Evolutionary conservation across 2,113 vertebrate species (phyloP), one percentile per base, ranked within the genome.

Genomic region (Falco punctatus): DNA sequence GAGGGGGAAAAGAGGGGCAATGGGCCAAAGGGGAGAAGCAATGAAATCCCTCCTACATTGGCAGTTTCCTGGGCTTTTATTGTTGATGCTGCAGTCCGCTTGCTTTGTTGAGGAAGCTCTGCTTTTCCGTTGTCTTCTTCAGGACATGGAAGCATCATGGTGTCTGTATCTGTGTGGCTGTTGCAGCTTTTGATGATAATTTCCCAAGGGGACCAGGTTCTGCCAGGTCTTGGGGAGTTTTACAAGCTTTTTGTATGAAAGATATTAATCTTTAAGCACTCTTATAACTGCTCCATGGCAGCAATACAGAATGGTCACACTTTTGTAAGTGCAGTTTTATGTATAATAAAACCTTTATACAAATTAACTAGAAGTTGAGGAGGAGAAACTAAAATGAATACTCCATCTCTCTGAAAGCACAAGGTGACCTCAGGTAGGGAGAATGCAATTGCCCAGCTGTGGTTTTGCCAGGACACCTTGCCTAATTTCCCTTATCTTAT

Each of bases 121-220:
- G 62, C 22, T 86, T 75, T 61, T 84, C 73, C 73, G 27, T 23
- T 2, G 1, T 32, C 70, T 92, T 48, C 30, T 21, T 15, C 0
- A 1, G 62, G 27, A 44, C 0, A 0, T 27, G 32, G 52, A 91
- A 72, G 35, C 19, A 46, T 17, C 17, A 9, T 0, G 0, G 11
- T 30, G 17, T 72, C 35, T 61, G 12, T 35, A 26, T 35, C 54
- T 73, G 3, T 44, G 30, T 26, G 32, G 44, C 15, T 81, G 4
- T 40, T 77, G 44, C 1, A 1, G 17, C 13, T 87, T 87, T 70
- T 81, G 80, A 54, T 51, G 80, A 3, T 26, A 65, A 7, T 0
- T 14, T 74, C 11, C 46, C 23, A 54, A 84, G 22, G 18, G 17
- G 10, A 38, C 66, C 11, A 32, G 11, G n/a, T 84, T 91, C 40